phyloP scores from a whole-genome alignment of 2,888 invertebrate genomes.

The Agelastica alni region DNA sequence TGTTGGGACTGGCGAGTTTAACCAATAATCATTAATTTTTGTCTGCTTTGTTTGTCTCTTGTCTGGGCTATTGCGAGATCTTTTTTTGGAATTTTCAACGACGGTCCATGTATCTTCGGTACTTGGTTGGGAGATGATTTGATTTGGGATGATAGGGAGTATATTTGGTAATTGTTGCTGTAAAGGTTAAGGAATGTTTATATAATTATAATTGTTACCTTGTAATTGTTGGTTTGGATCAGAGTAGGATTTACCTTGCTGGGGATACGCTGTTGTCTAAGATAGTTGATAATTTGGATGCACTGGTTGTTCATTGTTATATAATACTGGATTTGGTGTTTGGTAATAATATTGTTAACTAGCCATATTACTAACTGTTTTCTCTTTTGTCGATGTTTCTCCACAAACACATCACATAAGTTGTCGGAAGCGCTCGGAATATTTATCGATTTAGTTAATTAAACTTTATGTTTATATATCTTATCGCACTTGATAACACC shows the following conservation, averaged over 20 bases:
- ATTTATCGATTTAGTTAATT: neutral
- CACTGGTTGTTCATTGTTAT: neutral
- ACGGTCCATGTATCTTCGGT: no score
- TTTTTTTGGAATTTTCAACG: neutral
- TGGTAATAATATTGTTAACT: neutral
- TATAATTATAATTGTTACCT: neutral
- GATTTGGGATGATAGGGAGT: neutral
- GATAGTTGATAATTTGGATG: neutral
- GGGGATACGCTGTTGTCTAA: neutral
- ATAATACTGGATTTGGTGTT: neutral
- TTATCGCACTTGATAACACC: neutral
- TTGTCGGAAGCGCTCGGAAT: neutral
- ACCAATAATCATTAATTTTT: neutral
- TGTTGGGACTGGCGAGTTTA: neutral
- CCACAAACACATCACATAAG: neutral
- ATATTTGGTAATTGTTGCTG: neutral
- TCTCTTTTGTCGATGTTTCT: neutral
- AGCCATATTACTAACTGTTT: neutral
- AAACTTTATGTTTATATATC: no score
- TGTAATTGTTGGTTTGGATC: neutral
- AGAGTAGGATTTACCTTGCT: neutral
- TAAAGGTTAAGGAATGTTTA: neutral
- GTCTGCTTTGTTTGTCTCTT: neutral
- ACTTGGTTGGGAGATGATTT: no score
- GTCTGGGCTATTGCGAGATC: neutral